phyloP scores from a whole-genome alignment of 1,140 invertebrate species.

The Rhopalosiphum maidis region DNA sequence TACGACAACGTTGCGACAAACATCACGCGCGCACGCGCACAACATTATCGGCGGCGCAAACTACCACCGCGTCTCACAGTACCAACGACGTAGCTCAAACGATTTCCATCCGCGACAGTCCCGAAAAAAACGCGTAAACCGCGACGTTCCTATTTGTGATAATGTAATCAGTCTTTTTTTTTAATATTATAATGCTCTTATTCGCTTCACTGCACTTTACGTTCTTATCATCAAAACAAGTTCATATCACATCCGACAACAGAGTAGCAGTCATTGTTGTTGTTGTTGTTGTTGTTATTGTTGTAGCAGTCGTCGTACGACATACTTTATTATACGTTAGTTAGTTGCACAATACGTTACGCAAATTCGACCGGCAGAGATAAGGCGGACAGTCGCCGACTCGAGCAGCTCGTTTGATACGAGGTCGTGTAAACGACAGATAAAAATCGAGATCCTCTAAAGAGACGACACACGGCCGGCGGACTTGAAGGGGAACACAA shows the following conservation, averaged over 20 bases:
- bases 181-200: not conserved
- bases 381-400: not conserved
- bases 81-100: too few species aligned
- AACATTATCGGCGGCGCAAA: too few species aligned
- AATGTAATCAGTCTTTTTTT: not conserved
- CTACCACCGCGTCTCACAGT: not conserved
- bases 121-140: not conserved
- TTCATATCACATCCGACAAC: not conserved
- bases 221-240: slow-evolving; percentile 8
- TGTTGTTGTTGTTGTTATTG: too few species aligned
- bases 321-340: too few species aligned
- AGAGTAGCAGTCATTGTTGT: too few species aligned
- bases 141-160: not conserved
- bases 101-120: not conserved
- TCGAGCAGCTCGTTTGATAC: not conserved
- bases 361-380: too few species aligned
- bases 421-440: too few species aligned
- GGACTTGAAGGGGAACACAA: not conserved
- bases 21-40: too few species aligned
- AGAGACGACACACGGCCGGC: too few species aligned
- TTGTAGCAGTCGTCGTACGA: too few species aligned
- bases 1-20: not conserved
- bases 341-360: too few species aligned
- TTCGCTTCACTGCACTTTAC: not conserved
- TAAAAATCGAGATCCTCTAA: not conserved